Evolutionary conservation across 2,888 invertebrate species (phyloP).

Genomic region (Lomographa bimaculata): DNA sequence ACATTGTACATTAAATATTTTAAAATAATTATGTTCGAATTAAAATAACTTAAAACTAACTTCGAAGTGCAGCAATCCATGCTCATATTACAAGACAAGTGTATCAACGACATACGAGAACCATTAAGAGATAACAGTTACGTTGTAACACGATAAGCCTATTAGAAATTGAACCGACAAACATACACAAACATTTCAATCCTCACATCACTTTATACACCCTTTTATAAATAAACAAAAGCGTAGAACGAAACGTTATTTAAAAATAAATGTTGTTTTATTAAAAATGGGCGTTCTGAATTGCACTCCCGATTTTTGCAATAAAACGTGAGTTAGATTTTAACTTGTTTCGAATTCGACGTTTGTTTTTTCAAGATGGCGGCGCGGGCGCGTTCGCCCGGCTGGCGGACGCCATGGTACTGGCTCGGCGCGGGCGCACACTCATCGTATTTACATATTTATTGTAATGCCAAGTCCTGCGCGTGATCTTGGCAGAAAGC

Average conservation of each 20-base stretch:
- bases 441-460: constrained; percentile 61
- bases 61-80: constrained; percentile 16
- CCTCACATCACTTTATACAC: constrained; percentile 26
- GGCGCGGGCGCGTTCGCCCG: constrained; percentile 63
- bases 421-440: constrained; percentile 61
- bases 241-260: constrained; percentile 9
- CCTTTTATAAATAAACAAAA: constrained; percentile 10
- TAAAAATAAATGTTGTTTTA: background rate
- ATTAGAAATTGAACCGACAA: constrained; percentile 47
- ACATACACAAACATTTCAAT: constrained; percentile 33
- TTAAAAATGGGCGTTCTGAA: constrained; percentile 8
- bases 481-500: constrained; percentile 34
- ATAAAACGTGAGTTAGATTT: background rate
- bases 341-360: background rate
- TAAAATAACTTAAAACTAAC: constrained; percentile 1
- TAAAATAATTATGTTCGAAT: no score
- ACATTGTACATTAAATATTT: no score
- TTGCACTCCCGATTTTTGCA: constrained; percentile 5
- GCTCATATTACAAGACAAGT: constrained; percentile 25
- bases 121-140: constrained; percentile 41
- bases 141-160: constrained; percentile 50
- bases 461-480: constrained; percentile 66
- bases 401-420: constrained; percentile 73
- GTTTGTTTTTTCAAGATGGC: constrained; percentile 39
- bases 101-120: constrained; percentile 26